These are phyloP conservation scores for Euproctis similis DNA, from an alignment of 2,888 invertebrate genomes.

Conservation along the genomic window DNA sequence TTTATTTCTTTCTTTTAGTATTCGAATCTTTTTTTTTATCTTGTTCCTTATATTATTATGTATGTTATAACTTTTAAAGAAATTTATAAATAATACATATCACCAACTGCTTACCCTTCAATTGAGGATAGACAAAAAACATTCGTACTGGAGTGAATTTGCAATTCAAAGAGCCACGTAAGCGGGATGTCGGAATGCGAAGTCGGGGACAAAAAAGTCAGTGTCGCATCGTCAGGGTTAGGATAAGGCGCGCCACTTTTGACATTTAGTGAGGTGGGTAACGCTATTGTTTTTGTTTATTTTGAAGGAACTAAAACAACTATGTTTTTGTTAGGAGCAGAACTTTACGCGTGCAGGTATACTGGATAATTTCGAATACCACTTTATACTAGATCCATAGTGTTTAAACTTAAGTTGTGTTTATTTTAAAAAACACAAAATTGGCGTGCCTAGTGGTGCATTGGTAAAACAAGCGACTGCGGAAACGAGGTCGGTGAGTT, in stretches of 20 bases:
- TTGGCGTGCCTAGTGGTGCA: too few relatives aligned
- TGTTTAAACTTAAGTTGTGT: too few relatives aligned
- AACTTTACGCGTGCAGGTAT: too few relatives aligned
- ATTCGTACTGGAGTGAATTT: conserved; percentile 34
- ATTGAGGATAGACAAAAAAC: conserved; percentile 25
- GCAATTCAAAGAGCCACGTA: conserved; percentile 45
- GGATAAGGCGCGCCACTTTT: conserved; percentile 19
- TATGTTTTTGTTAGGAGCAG: too few relatives aligned
- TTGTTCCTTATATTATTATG: too few relatives aligned
- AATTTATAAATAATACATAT: not conserved
- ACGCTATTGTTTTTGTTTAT: conserved; percentile 21
- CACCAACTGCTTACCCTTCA: conserved; percentile 7
- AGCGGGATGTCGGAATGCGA: conserved; percentile 18
- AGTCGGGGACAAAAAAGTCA: conserved; percentile 25
- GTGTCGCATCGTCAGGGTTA: conserved; percentile 16
- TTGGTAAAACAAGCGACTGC: too few relatives aligned
- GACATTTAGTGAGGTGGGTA: conserved; percentile 22
- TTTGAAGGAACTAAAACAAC: conserved; percentile 3
- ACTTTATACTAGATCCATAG: too few relatives aligned
- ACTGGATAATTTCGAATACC: conserved; percentile 10
- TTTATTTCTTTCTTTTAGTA: too few relatives aligned
- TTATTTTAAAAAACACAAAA: too few relatives aligned
- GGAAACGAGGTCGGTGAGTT: too few relatives aligned
- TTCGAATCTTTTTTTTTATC: too few relatives aligned
- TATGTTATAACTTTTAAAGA: not conserved